Evolutionary conservation across 2,888 invertebrate species (phyloP), one percentile per base, ranked within the genome.

Genomic region (Neoascia interrupta): DNA sequence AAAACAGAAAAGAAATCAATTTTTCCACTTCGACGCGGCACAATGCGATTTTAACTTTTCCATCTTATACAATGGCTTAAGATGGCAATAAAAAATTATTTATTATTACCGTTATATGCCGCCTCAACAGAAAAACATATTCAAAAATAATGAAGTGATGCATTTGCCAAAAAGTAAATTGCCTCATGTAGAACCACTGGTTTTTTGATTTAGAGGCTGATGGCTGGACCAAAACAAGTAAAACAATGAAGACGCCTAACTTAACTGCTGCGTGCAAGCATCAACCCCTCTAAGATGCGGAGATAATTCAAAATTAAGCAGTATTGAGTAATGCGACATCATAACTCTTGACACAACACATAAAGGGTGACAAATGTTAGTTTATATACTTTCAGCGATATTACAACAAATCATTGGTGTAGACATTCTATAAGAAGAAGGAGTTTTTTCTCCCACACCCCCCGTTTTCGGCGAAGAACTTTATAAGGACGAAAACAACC

Each of bases 141-240:
- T 79, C 66, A 31, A 54, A 69, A 69, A 61, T n/a, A n/a, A n/a
- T 66, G 47, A 73, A 66, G 54, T 66, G 61, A 41, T 79, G 79
- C 79, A 79, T 79, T 72, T 79, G 76, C 79, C 73, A 79, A 79
- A 73, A 79, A 79, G 79, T 61, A 79, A 79, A 79, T 79, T 79
- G 73, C 66, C 61, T 49, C 23, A 43, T 41, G 47, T 61, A 68
- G 49, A 61, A 41, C n/a, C n/a, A n/a, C n/a, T n/a, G n/a, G n/a
- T 5, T 43, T 43, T 79, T 61, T 79, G 73, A 73, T 79, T 79
- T 79, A 73, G 34, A 8, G 16, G 3, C 16, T 34, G 4, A 45
- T 21, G 16, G n/a, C n/a, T 2, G 36, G 41, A 19, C 28, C 34
- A 49, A 28, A 37, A n/a, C n/a, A n/a, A n/a, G n/a, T 79, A 43